Conservation (phyloP, 1,140 invertebrate genomes). For the Cyclargus thomasi region DNA sequence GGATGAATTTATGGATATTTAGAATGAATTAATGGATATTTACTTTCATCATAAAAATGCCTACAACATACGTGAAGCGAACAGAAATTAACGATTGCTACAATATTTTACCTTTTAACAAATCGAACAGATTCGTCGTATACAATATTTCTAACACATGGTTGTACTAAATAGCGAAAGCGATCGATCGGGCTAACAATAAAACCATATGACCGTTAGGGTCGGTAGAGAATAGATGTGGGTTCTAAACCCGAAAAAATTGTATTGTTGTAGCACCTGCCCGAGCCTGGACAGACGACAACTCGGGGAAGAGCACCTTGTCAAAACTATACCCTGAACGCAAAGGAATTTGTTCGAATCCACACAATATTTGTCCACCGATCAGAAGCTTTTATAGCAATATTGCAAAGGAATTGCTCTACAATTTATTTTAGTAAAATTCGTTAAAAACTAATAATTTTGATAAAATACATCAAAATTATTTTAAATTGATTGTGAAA, state of each 20-base stretch:
- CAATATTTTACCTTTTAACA: not conserved
- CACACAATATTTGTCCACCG: not conserved
- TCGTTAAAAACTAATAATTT: no score
- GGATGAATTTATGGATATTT: no score
- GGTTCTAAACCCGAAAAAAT: not conserved
- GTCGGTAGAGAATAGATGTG: not conserved
- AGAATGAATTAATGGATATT: no score
- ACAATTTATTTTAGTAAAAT: no score
- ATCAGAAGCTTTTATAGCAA: no score
- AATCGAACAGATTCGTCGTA: not conserved
- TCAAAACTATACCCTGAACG: not conserved
- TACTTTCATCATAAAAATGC: no score
- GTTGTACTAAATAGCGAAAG: not conserved
- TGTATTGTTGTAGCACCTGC: conserved; percentile 11
- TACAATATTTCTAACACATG: not conserved
- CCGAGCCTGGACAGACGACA: not conserved
- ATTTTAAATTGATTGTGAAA: no score
- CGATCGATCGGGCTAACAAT: not conserved
- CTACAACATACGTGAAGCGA: no score
- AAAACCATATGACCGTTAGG: not conserved
- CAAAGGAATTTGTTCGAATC: not conserved
- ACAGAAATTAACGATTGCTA: no score
- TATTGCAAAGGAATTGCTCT: no score
- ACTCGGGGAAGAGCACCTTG: not conserved
- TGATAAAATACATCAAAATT: no score